These are phyloP conservation scores for Syndactyla subalaris DNA, from an alignment of 2,797 vertebrate species.

Conservation along the genomic window DNA sequence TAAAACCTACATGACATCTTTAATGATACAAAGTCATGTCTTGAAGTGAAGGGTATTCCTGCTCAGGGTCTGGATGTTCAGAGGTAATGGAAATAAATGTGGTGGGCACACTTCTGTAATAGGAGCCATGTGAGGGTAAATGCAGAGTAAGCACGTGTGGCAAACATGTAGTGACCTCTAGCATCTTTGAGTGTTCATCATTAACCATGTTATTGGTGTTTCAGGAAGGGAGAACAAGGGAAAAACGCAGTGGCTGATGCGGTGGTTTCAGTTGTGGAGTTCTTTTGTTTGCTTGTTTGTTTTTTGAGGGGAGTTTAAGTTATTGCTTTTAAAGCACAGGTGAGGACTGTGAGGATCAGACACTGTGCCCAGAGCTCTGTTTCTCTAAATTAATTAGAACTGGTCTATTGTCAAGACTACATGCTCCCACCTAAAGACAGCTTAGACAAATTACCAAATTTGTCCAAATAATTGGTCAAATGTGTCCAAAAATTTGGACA, in stretches of 20 bases:
- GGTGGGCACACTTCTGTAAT: neutral
- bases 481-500: no score
- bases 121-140: no score
- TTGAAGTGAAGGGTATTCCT: neutral
- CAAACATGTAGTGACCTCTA: neutral
- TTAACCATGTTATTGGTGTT: neutral
- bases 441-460: neutral
- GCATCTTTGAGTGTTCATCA: neutral
- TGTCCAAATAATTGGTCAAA: no score
- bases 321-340: neutral
- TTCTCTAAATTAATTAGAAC: neutral
- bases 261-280: rapidly evolving
- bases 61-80: neutral
- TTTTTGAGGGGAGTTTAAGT: neutral
- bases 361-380: neutral
- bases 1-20: neutral
- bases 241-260: neutral
- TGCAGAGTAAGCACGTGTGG: neutral
- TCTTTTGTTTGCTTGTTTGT: neutral
- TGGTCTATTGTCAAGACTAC: neutral
- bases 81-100: neutral
- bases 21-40: neutral
- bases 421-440: neutral
- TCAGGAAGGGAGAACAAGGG: neutral
- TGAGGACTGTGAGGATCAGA: neutral